These are phyloP conservation scores for Apamea epomidion DNA, from an alignment of 2,888 invertebrate species.

Conservation along the genomic window DNA sequence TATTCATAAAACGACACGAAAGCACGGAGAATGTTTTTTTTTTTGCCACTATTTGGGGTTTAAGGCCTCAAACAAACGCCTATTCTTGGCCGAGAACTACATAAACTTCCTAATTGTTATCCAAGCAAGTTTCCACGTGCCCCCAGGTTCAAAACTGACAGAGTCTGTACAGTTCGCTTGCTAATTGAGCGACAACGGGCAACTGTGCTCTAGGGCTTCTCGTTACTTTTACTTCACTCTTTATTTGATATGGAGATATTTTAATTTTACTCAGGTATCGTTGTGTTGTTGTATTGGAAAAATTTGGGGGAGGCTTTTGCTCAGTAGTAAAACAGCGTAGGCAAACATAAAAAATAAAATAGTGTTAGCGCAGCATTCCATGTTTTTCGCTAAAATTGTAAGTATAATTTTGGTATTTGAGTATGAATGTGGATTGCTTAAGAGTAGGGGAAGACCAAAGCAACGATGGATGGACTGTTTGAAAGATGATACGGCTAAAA, in stretches of 20 bases:
- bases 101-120: slow-evolving; percentile 35
- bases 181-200: slow-evolving; percentile 51
- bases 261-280: background rate
- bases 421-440: background rate
- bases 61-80: too few species aligned
- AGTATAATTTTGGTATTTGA: background rate
- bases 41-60: background rate
- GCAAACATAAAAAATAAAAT: background rate
- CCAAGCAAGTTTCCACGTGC: slow-evolving; percentile 30
- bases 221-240: slow-evolving; percentile 39
- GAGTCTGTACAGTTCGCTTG: slow-evolving; percentile 25
- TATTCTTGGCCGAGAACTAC: background rate
- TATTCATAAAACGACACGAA: background rate
- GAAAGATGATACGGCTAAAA: background rate
- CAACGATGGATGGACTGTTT: background rate
- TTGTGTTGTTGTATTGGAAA: too few species aligned
- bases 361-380: background rate
- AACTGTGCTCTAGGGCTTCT: slow-evolving; percentile 7
- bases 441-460: background rate
- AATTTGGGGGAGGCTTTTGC: too few species aligned
- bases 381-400: background rate
- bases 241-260: slow-evolving; percentile 10
- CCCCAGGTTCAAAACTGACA: slow-evolving; percentile 6
- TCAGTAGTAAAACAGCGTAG: too few species aligned
- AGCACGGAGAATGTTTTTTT: background rate